Evolutionary conservation across 2,797 vertebrate genomes (phyloP).

Genomic region (Squalus acanthias): DNA sequence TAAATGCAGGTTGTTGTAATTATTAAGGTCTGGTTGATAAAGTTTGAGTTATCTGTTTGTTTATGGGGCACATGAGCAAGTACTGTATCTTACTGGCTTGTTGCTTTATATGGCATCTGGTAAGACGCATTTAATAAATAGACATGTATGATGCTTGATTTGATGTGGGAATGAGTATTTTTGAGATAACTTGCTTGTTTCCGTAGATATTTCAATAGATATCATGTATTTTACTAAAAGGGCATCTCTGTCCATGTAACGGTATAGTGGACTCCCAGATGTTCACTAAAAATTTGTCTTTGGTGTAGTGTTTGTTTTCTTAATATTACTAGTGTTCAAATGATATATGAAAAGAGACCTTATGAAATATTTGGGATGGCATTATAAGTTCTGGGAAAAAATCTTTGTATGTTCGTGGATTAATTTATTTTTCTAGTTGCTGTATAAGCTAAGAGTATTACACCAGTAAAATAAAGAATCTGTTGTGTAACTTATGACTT

Average conservation of each 20-base stretch:
- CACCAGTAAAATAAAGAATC: neutral
- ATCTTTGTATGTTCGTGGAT: neutral
- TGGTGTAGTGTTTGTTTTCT: neutral
- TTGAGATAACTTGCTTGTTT: neutral
- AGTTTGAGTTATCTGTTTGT: neutral
- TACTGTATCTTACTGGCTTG: neutral
- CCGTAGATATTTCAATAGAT: too few relatives aligned
- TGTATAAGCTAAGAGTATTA: neutral
- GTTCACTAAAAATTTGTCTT: neutral
- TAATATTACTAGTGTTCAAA: too few relatives aligned
- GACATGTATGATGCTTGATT: neutral
- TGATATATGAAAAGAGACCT: neutral
- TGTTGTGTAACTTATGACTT: neutral
- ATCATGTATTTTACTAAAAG: neutral
- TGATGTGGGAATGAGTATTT: neutral
- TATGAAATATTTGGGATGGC: neutral
- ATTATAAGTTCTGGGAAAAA: neutral
- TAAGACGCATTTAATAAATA: neutral
- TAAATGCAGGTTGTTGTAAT: neutral
- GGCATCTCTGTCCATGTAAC: neutral
- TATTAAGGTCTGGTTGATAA: neutral
- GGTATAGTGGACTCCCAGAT: neutral
- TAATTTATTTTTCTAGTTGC: neutral
- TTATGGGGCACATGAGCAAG: neutral
- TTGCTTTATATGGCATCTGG: neutral